These are phyloP conservation scores for Ochotona princeps DNA, from an alignment of 2,113 vertebrate genomes.

Conservation along the genomic window DNA sequence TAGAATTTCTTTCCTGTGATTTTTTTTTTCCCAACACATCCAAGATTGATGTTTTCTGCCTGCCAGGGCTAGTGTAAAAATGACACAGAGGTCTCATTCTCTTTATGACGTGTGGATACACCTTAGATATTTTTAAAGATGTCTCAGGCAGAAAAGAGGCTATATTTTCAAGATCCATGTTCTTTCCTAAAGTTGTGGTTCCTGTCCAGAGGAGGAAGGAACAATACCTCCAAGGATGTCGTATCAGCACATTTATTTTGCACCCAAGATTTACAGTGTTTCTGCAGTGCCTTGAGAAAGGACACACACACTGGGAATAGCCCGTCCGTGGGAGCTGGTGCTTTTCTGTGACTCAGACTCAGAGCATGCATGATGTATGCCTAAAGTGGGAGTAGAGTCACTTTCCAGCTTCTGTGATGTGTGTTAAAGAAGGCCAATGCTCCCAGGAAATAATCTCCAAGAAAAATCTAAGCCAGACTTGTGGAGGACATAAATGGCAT, in stretches of 20 bases:
- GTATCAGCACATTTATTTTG: neutral
- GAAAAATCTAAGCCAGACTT: neutral
- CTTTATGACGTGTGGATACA: conserved; percentile 16
- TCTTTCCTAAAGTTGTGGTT: conserved; percentile 43
- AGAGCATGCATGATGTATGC: neutral
- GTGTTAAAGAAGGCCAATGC: neutral
- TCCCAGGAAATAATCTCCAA: neutral
- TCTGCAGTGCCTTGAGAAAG: neutral
- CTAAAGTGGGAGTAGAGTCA: neutral
- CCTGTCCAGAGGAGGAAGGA: neutral
- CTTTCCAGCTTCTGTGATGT: neutral
- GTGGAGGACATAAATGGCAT: neutral
- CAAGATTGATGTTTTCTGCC: neutral
- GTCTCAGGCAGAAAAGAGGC: conserved; percentile 1
- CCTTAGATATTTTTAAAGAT: conserved; percentile 60
- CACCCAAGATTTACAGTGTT: neutral
- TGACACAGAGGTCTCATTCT: conserved; percentile 45
- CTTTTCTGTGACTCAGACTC: neutral
- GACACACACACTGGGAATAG: neutral
- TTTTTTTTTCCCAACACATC: neutral
- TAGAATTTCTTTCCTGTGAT: neutral
- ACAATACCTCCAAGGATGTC: neutral
- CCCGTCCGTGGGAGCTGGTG: accelerated
- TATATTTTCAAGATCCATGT: conserved; percentile 23
- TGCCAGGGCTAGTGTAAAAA: conserved; percentile 6